Evolutionary conservation across 2,797 vertebrate species (phyloP).

Genomic region (Anguilla obscura): DNA sequence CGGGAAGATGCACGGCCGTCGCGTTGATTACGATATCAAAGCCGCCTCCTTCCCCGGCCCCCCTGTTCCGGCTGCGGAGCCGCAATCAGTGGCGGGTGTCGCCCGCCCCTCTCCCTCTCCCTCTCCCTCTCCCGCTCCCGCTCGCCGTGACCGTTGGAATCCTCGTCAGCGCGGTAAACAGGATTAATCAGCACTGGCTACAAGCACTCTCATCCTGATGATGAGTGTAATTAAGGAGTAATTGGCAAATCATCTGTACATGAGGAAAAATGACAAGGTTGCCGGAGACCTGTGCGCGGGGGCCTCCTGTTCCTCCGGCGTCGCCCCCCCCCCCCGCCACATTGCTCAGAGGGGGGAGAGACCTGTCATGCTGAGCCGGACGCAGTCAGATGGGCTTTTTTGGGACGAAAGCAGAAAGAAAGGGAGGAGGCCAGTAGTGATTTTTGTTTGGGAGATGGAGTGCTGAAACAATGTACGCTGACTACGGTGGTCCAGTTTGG

Average conservation of each 20-base stretch:
- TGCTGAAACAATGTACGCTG: not conserved
- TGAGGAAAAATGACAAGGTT: constrained; percentile 73
- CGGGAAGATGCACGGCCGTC: not conserved
- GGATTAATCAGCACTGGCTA: constrained; percentile 76
- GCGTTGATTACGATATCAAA: constrained; percentile 31
- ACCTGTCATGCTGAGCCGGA: not conserved
- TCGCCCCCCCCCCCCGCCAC: not conserved
- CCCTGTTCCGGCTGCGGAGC: not conserved
- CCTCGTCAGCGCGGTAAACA: constrained; percentile 72
- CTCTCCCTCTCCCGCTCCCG: constrained; percentile 35
- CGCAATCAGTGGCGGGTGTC: constrained; percentile 22
- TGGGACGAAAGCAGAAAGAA: not conserved
- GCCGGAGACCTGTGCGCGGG: constrained; percentile 58
- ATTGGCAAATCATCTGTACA: constrained; percentile 82
- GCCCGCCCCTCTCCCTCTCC: constrained; percentile 30
- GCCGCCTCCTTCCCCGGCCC: not conserved
- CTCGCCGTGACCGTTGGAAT: constrained; percentile 62
- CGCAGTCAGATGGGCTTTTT: not conserved
- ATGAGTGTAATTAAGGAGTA: constrained; percentile 80
- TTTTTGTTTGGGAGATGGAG: constrained; percentile 10
- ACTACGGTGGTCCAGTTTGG: not conserved
- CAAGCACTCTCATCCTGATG: constrained; percentile 77
- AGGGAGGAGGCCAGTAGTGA: not conserved
- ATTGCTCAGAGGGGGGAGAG: not conserved
- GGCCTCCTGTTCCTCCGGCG: not conserved